A percentile compares a stretch with the other conserved stretches of the same genome.
These are phyloP conservation scores for Sinocyclocheilus grahami DNA, from an alignment of 2,113 vertebrate species.

Conservation along the genomic window DNA sequence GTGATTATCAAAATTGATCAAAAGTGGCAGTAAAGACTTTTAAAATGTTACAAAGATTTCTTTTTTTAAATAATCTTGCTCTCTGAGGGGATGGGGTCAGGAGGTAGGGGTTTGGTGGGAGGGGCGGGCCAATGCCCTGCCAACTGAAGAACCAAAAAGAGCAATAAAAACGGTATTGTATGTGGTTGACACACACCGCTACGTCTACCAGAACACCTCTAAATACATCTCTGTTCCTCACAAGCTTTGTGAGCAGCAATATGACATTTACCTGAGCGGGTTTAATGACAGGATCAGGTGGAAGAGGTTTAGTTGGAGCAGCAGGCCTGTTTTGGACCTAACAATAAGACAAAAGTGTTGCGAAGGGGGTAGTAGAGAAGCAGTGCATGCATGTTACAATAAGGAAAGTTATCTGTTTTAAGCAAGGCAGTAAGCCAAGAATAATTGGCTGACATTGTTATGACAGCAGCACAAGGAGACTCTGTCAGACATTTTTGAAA, in stretches of 20 bases:
- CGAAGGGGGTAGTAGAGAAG: neutral
- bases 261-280: constrained; percentile 80
- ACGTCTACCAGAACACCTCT: neutral
- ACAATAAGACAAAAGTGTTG: constrained; percentile 61
- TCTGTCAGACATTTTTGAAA: neutral
- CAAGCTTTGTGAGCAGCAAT: constrained; percentile 63
- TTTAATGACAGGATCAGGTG: constrained; percentile 84
- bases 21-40: too few species aligned
- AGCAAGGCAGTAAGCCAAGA: neutral
- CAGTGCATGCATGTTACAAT: constrained; percentile 24
- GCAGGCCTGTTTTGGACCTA: constrained; percentile 78
- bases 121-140: constrained; percentile 73
- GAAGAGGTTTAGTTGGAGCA: constrained; percentile 83
- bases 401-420: neutral
- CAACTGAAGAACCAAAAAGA: constrained; percentile 63
- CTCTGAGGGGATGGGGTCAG: constrained; percentile 73
- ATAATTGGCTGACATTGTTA: neutral
- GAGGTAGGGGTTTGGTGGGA: constrained; percentile 63
- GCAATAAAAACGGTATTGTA: constrained; percentile 15
- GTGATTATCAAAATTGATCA: too few species aligned
- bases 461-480: neutral
- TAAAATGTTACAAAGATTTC: too few species aligned
- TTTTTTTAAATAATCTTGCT: constrained; percentile 74
- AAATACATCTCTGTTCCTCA: neutral
- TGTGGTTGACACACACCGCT: neutral